Conservation (phyloP, 2,797 vertebrate species). For the Coilia nasus region DNA sequence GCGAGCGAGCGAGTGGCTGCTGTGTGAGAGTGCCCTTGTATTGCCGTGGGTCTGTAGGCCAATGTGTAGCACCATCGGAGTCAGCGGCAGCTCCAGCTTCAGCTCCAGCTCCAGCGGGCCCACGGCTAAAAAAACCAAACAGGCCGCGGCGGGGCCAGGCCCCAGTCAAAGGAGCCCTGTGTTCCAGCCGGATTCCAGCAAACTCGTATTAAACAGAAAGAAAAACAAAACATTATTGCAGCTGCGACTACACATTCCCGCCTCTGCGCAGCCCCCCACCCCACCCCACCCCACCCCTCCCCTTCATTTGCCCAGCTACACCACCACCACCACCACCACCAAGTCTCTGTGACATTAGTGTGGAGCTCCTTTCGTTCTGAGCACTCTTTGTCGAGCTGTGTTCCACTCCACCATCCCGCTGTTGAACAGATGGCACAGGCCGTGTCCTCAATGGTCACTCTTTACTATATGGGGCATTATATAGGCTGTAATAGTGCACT, state of each 20-base stretch:
- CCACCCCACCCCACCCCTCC: not conserved
- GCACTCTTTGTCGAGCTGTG: not conserved
- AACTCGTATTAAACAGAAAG: slow-evolving; percentile 66
- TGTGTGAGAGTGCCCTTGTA: slow-evolving; percentile 20
- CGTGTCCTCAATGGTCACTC: no score
- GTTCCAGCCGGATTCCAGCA: slow-evolving; percentile 70
- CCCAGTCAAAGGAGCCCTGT: slow-evolving; percentile 76
- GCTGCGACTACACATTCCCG: slow-evolving; percentile 65
- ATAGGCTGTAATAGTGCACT: no score
- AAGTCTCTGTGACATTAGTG: not conserved
- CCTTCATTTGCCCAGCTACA: not conserved
- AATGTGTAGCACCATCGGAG: slow-evolving; percentile 48
- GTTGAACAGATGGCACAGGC: not conserved
- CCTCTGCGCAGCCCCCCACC: not conserved
- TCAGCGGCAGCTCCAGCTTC: no score
- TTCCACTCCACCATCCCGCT: not conserved
- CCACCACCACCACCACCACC: not conserved
- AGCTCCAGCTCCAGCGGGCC: slow-evolving; percentile 53
- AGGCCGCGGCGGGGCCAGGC: slow-evolving; percentile 59
- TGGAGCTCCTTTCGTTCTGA: not conserved
- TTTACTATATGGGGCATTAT: no score
- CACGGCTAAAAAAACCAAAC: slow-evolving; percentile 69
- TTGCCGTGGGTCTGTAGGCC: slow-evolving; percentile 31
- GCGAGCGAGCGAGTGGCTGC: no score
- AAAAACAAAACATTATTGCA: slow-evolving; percentile 79